Percentiles rank a stretch among this genome's conserved stretches.
Conservation (phyloP, 2,113 vertebrate species). For the Prunella himalayana region DNA sequence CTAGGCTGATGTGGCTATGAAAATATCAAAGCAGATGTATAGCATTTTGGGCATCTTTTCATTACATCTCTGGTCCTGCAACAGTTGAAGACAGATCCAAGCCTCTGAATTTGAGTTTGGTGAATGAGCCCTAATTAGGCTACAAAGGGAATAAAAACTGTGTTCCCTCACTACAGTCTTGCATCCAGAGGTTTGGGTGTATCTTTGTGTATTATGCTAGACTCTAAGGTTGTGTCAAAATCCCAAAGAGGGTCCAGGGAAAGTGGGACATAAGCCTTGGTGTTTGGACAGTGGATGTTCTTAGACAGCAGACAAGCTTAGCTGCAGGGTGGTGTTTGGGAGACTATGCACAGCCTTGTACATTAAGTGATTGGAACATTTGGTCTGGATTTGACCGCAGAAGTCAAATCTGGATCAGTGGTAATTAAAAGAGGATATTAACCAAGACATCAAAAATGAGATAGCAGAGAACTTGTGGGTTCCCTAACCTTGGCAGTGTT, state of each 20-base stretch:
- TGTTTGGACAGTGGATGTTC: not conserved
- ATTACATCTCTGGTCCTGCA: not conserved
- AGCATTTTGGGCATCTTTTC: not conserved
- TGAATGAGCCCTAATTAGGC: not conserved
- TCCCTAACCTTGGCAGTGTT: not conserved
- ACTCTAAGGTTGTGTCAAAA: not conserved
- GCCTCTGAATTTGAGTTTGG: not conserved
- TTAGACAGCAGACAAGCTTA: not conserved
- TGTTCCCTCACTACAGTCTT: not conserved
- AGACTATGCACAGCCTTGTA: not conserved
- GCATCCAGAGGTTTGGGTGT: rapidly evolving
- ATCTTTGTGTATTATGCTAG: not conserved
- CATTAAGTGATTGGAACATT: not conserved
- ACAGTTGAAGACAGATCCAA: not conserved
- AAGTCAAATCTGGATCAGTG: not conserved
- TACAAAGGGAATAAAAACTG: not conserved
- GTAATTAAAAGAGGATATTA: not conserved
- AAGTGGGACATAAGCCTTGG: not conserved
- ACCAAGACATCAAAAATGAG: not conserved
- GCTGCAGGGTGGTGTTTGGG: not conserved
- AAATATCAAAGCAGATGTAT: not conserved
- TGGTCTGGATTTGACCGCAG: not conserved
- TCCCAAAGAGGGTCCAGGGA: not conserved
- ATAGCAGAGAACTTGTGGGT: not conserved
- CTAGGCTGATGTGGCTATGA: not conserved